These are phyloP conservation scores for Antheraea yamamai DNA, from an alignment of 2,888 invertebrate species.

Conservation along the genomic window DNA sequence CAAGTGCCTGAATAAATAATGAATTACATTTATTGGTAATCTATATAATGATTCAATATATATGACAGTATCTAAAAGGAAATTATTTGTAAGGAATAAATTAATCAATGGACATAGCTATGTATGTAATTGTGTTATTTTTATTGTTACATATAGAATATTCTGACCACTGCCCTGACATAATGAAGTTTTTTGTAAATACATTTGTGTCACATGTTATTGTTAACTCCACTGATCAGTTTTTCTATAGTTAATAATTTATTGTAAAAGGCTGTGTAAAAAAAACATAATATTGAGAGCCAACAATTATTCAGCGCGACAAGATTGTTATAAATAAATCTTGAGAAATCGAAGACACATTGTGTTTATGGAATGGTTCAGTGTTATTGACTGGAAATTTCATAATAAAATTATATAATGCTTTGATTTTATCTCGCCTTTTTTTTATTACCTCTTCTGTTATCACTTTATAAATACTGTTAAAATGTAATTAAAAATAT, in stretches of 20 bases:
- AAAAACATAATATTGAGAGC: conserved; percentile 54
- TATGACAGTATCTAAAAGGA: background rate
- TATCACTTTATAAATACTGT: conserved; percentile 8
- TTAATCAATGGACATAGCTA: conserved; percentile 20
- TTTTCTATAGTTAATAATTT: conserved; percentile 79
- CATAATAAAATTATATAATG: conserved; percentile 82
- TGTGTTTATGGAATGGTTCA: conserved; percentile 79
- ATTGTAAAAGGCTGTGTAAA: conserved; percentile 80
- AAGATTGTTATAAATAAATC: conserved; percentile 66
- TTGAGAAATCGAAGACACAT: conserved; percentile 72
- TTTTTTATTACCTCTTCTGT: conserved; percentile 51
- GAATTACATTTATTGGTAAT: background rate
- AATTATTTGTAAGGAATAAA: background rate
- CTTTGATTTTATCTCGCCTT: conserved; percentile 75
- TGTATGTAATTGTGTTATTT: conserved; percentile 9
- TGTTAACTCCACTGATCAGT: conserved; percentile 77
- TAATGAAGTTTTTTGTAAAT: conserved; percentile 72
- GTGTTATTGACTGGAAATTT: conserved; percentile 81
- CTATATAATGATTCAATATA: background rate
- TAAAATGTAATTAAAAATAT: conserved; percentile 20
- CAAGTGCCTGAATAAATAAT: conserved; percentile 8
- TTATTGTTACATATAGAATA: conserved; percentile 19
- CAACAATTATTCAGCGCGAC: conserved; percentile 64
- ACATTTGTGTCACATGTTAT: conserved; percentile 70
- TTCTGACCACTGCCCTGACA: conserved; percentile 60